phyloP scores from a whole-genome alignment of 2,888 invertebrate species.

The Ceraclea dissimilis region DNA sequence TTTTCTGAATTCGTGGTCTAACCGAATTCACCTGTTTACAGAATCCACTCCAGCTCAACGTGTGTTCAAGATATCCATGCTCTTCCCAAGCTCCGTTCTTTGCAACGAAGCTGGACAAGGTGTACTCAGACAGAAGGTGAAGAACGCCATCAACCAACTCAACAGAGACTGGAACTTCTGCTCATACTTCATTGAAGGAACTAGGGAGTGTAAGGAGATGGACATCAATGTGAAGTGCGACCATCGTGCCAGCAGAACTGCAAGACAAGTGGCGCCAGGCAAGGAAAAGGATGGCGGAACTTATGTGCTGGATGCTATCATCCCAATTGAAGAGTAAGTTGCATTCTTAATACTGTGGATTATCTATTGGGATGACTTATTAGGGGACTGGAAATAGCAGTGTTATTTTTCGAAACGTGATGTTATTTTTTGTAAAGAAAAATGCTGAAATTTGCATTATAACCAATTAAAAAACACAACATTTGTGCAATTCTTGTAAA shows the following conservation, averaged over 20 bases:
- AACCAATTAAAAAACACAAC: no score
- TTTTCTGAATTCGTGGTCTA: no score
- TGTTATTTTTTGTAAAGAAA: no score
- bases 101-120: conserved; percentile 94
- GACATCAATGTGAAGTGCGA: conserved; percentile 89
- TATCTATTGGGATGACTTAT: no score
- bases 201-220: conserved; percentile 81
- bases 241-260: conserved; percentile 62
- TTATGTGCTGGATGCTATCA: conserved; percentile 73
- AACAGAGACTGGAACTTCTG: conserved; percentile 98
- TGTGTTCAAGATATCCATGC: conserved; percentile 87
- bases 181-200: conserved; percentile 76
- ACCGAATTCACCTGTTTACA: no score
- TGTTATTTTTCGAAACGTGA: no score
- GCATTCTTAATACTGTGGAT: no score
- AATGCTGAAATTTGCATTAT: no score
- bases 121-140: conserved; percentile 81
- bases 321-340: conserved; percentile 82
- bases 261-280: conserved; percentile 48
- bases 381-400: no score
- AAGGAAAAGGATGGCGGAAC: conserved; percentile 65
- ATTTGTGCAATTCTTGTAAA: no score
- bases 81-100: conserved; percentile 93
- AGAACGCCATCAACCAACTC: conserved; percentile 79
- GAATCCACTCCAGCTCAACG: conserved; percentile 87